Conservation (phyloP, 2,113 vertebrate genomes). For the Atrichornis clamosus region DNA sequence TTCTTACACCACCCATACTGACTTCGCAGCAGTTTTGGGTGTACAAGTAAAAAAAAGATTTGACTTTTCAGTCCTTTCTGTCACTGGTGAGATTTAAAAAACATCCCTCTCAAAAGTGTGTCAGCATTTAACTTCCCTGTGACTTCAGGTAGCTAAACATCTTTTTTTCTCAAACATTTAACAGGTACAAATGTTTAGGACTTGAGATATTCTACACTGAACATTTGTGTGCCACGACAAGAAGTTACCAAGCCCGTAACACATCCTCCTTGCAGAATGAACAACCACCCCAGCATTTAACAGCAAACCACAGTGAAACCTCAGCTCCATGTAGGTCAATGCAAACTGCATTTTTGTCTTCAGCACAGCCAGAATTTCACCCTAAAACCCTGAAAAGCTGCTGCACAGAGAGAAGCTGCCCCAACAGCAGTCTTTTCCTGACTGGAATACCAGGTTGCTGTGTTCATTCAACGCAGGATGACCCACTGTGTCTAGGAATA, state of each 20-base stretch:
- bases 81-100: not conserved
- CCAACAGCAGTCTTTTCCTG: not conserved
- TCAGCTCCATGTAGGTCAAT: not conserved
- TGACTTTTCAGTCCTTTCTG: not conserved
- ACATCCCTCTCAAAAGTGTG: not conserved
- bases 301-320: not conserved
- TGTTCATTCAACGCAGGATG: not conserved
- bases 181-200: not conserved
- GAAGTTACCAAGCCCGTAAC: not conserved
- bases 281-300: not conserved
- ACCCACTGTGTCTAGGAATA: not conserved
- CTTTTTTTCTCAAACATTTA: not conserved
- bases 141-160: not conserved
- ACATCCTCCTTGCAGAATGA: not conserved
- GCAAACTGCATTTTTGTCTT: not conserved
- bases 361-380: not conserved
- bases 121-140: not conserved
- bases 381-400: not conserved
- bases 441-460: not conserved
- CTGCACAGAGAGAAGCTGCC: not conserved
- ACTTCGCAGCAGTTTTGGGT: not conserved
- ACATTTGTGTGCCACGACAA: not conserved
- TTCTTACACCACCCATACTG: not conserved
- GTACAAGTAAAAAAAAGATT: not conserved
- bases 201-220: not conserved